phyloP scores from a whole-genome alignment of 2,888 invertebrate species.

The Napeogenes inachia region DNA sequence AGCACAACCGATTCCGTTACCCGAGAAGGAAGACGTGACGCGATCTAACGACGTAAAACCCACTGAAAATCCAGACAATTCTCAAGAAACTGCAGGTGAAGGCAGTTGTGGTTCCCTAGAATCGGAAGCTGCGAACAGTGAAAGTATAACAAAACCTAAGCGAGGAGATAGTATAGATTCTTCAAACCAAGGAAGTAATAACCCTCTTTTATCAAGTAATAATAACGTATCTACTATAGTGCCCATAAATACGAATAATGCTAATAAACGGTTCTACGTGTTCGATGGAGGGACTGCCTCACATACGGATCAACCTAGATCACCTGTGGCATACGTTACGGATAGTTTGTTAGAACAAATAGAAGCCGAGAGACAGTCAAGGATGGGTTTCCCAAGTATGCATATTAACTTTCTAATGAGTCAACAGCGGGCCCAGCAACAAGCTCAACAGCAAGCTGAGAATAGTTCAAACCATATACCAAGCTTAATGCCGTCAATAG shows the following conservation, averaged over 20 bases:
- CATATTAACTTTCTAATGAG: slow-evolving; percentile 70
- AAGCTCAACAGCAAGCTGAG: slow-evolving; percentile 52
- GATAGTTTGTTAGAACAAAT: slow-evolving; percentile 71
- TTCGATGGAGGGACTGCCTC: slow-evolving; percentile 66
- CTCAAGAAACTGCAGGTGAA: slow-evolving; percentile 63
- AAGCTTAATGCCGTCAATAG: slow-evolving; percentile 72
- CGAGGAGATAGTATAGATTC: slow-evolving; percentile 67
- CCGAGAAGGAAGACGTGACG: slow-evolving; percentile 54
- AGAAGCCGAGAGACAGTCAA: slow-evolving; percentile 65
- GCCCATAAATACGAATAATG: slow-evolving; percentile 63
- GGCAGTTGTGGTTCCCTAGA: slow-evolving; percentile 73
- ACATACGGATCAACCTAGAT: slow-evolving; percentile 62
- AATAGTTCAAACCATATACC: slow-evolving; percentile 56
- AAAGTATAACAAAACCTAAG: slow-evolving; percentile 57
- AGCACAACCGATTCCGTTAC: slow-evolving; percentile 57
- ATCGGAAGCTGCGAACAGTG: slow-evolving; percentile 65
- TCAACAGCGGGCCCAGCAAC: slow-evolving; percentile 59
- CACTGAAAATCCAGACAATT: slow-evolving; percentile 55
- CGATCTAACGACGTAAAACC: slow-evolving; percentile 51
- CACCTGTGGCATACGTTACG: slow-evolving; percentile 69
- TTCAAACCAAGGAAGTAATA: slow-evolving; percentile 74
- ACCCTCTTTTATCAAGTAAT: slow-evolving; percentile 67
- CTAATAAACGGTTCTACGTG: slow-evolving; percentile 68
- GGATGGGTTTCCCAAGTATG: slow-evolving; percentile 72
- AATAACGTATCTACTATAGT: slow-evolving; percentile 67